These are phyloP conservation scores for Sebastolobus altivelis DNA, from an alignment of 2,797 vertebrate species.

Conservation along the genomic window DNA sequence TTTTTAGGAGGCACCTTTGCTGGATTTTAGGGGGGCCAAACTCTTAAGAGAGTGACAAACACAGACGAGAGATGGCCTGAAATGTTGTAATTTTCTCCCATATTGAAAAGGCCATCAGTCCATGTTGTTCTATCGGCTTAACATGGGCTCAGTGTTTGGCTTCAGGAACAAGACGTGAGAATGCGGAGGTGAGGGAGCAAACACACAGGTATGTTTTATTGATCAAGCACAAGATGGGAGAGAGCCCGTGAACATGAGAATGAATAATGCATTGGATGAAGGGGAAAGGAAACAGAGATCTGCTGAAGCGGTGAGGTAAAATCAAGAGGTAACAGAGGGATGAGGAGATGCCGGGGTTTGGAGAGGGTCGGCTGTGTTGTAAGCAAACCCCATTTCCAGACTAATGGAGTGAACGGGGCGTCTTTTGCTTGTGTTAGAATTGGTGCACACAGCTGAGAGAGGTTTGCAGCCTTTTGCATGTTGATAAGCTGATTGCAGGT, in stretches of 20 bases:
- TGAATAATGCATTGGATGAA: slow-evolving; percentile 76
- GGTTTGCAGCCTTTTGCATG: slow-evolving; percentile 3
- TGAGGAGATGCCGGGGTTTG: background rate
- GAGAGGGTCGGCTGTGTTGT: slow-evolving; percentile 19
- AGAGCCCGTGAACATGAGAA: slow-evolving; percentile 64
- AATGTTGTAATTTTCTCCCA: slow-evolving; percentile 49
- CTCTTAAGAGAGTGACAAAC: slow-evolving; percentile 6
- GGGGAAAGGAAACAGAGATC: slow-evolving; percentile 47
- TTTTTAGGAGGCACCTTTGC: background rate
- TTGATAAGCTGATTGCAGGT: slow-evolving; percentile 5
- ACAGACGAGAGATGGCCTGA: slow-evolving; percentile 20
- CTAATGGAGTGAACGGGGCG: slow-evolving; percentile 18
- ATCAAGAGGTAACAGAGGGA: slow-evolving; percentile 33
- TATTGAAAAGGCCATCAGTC: slow-evolving; percentile 60
- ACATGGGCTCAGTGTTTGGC: slow-evolving; percentile 47
- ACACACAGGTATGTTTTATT: slow-evolving; percentile 79
- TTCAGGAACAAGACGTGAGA: slow-evolving; percentile 42
- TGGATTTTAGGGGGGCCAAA: background rate
- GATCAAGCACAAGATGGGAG: slow-evolving; percentile 73
- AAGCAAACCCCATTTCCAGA: slow-evolving; percentile 5
- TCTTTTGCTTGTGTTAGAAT: slow-evolving; percentile 3
- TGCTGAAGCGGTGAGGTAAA: slow-evolving; percentile 54
- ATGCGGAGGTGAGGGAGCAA: slow-evolving; percentile 66
- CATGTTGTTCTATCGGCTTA: slow-evolving; percentile 61
- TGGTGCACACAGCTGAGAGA: background rate